Base-by-base conservation (phyloP, 2,797 vertebrate species). In the Falco peregrinus region DNA sequence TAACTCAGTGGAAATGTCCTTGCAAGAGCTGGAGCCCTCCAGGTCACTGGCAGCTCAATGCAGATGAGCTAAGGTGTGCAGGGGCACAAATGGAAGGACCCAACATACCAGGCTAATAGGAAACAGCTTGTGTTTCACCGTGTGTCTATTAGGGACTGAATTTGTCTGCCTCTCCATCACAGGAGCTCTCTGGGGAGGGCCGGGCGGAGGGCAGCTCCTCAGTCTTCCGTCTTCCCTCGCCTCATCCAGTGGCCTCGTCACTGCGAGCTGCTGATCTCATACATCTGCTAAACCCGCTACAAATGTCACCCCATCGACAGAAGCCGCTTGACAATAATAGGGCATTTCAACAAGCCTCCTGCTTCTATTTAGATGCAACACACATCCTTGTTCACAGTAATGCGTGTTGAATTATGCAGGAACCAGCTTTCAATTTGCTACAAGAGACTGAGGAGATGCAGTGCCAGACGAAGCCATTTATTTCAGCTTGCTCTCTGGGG, bases 401-500 rank as follows among this genome's bases (percentile, higher is more conserved):
- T 54, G 86, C 59, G 10, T 64, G 92, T 33, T 97, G 96, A 97
- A 97, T 97, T 97, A 96, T 97, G 95, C 96, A 96, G 90, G 84
- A 95, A 96, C 76, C 69, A 67, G 88, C 93, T 94, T 97, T 95
- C 97, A 95, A 93, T 96, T 94, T 97, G 93, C 96, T 96, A 14
- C 68, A 9, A 89, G 95, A 96, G 96, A 93, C 91, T 77, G 94
- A 89, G 85, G 93, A 97, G 95, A 63, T 5, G 13, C 65, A 5
- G 70, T 35, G 93, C 94, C 94, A 97, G 96, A 96, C 82, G 76
- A 95, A 96, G 96, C 93, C 96, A 95, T 97, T 97, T 95, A 95
- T 96, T 97, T 80, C 84, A 77, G 94, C 90, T 94, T 50, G 1
- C 91, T 97, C 96, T 81, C 96, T 74, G 54, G 93, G 96, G 96